Percentiles rank a stretch among this genome's conserved stretches.
These are phyloP conservation scores for Theretra japonica DNA, from an alignment of 2,888 invertebrate species.

Conservation along the genomic window DNA sequence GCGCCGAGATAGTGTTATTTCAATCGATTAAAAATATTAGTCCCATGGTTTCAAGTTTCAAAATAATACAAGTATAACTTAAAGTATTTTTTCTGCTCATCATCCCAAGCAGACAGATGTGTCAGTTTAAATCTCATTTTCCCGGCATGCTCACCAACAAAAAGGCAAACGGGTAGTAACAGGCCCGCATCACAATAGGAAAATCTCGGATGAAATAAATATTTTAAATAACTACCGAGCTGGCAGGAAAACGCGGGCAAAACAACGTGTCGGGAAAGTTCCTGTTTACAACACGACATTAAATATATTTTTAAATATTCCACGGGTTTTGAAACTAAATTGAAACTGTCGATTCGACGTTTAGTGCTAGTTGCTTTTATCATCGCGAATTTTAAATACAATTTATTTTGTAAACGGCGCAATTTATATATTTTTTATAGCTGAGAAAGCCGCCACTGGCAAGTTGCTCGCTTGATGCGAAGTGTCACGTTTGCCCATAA, in stretches of 20 bases:
- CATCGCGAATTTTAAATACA: background rate
- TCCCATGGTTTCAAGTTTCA: too few species aligned
- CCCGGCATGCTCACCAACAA: background rate
- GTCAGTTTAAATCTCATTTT: slow-evolving; percentile 17
- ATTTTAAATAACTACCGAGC: slow-evolving; percentile 20
- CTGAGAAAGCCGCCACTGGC: too few species aligned
- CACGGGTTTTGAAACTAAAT: background rate
- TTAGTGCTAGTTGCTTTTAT: background rate
- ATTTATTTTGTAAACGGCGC: too few species aligned
- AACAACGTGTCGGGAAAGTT: slow-evolving; percentile 3
- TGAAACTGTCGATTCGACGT: background rate
- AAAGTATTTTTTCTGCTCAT: background rate
- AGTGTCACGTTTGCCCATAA: too few species aligned
- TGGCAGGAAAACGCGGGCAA: background rate
- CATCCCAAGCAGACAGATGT: background rate
- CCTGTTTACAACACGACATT: slow-evolving; percentile 8
- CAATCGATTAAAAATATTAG: too few species aligned
- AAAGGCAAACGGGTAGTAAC: slow-evolving; percentile 10
- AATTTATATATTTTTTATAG: too few species aligned
- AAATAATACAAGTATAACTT: background rate
- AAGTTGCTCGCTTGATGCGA: too few species aligned
- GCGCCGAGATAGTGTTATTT: too few species aligned
- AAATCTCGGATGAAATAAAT: slow-evolving; percentile 15
- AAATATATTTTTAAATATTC: slow-evolving; percentile 7
- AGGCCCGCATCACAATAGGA: background rate